Conservation (phyloP, 2,797 vertebrate species). For the Clarias platycephalus region DNA sequence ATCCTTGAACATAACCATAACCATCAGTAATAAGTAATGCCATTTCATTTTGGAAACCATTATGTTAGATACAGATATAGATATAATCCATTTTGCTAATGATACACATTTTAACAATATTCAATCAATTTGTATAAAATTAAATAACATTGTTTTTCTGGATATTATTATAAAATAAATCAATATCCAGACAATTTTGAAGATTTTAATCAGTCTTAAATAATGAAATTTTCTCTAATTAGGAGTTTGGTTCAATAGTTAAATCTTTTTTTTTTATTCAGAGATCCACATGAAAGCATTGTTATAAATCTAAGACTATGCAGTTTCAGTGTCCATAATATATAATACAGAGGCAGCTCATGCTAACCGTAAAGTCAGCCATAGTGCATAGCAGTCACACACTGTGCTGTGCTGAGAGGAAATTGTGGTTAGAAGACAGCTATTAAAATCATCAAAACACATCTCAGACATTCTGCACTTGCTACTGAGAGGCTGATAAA, state of each 20-base stretch:
- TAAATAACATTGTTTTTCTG: background rate
- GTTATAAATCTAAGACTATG: background rate
- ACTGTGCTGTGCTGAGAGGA: conserved; percentile 5
- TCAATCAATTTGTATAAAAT: background rate
- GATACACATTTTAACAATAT: background rate
- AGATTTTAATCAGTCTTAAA: background rate
- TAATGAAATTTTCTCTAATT: background rate
- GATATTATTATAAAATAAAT: background rate
- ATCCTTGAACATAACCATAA: background rate
- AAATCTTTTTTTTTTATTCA: background rate
- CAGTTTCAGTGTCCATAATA: background rate
- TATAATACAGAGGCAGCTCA: background rate
- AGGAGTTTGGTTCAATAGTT: background rate
- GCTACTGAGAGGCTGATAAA: background rate
- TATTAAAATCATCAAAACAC: background rate
- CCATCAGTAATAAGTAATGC: background rate
- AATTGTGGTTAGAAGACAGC: background rate
- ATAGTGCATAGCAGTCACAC: background rate
- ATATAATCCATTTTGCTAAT: background rate
- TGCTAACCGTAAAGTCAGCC: background rate
- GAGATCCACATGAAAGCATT: background rate
- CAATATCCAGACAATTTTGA: background rate
- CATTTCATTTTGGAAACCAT: background rate
- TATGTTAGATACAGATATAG: background rate
- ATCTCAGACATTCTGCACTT: background rate